Base-by-base conservation (phyloP, 2,113 vertebrate genomes). In the Rhipidura dahli region DNA sequence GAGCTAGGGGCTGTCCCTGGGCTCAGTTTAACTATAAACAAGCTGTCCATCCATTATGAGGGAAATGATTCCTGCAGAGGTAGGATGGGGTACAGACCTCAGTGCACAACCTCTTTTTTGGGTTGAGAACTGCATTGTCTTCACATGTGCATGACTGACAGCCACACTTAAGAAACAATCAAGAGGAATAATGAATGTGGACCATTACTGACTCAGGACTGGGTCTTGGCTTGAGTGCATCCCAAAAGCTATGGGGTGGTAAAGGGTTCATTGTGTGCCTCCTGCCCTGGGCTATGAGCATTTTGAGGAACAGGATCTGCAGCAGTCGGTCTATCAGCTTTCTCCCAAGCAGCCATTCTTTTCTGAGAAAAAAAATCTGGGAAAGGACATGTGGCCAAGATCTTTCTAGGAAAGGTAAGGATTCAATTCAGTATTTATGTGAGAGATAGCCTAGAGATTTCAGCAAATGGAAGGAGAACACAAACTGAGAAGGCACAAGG, bases 401-500 rank as follows among this genome's bases (percentile, higher is more conserved):
- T 63, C 22, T 70, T 83, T 19, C 37, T 31, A 2, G 40, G 13
- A 85, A 87, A 91, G n/a, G 22, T 51, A 71, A 1, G 0, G 5
- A 35, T 64, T 51, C 20, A 42, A 7, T 61, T 90, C 53, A 76
- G 9, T 20, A 16, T 18, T 75, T 68, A 49, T 3, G 20, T 9
- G 40, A 51, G 11, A 77, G 15, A 26, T 8, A 77, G 14, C 30
- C n/a, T 19, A 75, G 80, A 86, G 30, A 42, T 57, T 84, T 87
- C 35, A 59, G 16, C 11, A 75, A 70, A 35, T 37, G 39, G 51
- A 57, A 91, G 26, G 20, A 44, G 2, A 37, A 22, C 8, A 49
- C 33, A 66, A 66, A 54, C 4, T 1, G 1, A 51, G 21, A 1
- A 51, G 11, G 13, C 33, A 21, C 0, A 0, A 57, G 13, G 9